Conservation (phyloP, 2,888 invertebrate species). For the Drosophila robusta region DNA sequence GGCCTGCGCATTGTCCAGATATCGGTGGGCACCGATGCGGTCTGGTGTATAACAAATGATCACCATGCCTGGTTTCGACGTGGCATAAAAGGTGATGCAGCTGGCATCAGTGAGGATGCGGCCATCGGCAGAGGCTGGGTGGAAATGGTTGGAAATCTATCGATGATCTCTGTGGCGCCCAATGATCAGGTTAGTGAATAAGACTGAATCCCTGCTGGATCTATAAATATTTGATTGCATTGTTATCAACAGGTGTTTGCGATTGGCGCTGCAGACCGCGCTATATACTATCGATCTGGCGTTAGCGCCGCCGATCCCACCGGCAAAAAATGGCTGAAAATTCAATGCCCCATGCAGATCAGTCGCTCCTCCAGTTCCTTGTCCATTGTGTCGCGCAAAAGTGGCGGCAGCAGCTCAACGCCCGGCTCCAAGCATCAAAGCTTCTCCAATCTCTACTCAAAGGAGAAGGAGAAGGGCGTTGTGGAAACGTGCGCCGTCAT, state of each 20-base stretch:
- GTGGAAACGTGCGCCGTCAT: conserved; percentile 84
- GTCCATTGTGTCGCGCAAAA: conserved; percentile 87
- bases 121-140: conserved; percentile 95
- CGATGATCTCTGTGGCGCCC: conserved; percentile 92
- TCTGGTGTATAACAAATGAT: conserved; percentile 92
- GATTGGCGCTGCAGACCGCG: conserved; percentile 92
- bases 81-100: conserved; percentile 89
- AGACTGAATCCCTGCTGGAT: no score
- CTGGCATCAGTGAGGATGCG: conserved; percentile 90
- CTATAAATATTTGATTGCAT: neutral
- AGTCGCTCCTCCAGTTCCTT: conserved; percentile 93
- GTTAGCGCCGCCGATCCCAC: conserved; percentile 91
- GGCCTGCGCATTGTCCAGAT: conserved; percentile 89
- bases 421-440: conserved; percentile 90
- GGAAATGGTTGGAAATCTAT: conserved; percentile 94
- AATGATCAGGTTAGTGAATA: conserved; percentile 90
- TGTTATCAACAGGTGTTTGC: conserved; percentile 87
- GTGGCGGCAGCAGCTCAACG: conserved; percentile 84
- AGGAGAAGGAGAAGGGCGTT: conserved; percentile 84
- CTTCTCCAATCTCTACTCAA: conserved; percentile 86
- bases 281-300: conserved; percentile 92
- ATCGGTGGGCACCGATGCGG: conserved; percentile 92
- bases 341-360: conserved; percentile 92
- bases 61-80: conserved; percentile 95
- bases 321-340: conserved; percentile 94